These are phyloP conservation scores for Dendrocincla tyrannina DNA, from an alignment of 2,797 vertebrate genomes.

Conservation along the genomic window DNA sequence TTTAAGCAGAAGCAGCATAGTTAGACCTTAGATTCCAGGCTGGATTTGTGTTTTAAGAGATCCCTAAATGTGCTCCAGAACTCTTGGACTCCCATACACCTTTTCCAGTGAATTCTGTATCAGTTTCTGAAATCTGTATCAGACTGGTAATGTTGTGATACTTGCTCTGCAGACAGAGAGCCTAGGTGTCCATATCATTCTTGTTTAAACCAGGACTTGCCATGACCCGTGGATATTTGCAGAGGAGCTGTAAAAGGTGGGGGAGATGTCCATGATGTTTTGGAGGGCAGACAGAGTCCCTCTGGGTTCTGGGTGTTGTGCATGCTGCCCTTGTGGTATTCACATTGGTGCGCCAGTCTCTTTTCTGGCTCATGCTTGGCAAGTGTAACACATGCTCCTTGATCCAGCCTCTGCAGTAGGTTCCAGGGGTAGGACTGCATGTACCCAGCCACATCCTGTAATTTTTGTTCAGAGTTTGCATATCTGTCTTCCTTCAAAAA, in stretches of 20 bases:
- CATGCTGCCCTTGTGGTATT: not conserved
- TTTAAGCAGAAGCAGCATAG: not conserved
- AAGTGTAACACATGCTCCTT: accelerated
- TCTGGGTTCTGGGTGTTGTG: not conserved
- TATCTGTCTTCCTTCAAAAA: not conserved
- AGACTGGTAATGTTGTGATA: not conserved
- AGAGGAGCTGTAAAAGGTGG: not conserved
- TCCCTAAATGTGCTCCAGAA: not conserved
- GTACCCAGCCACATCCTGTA: not conserved
- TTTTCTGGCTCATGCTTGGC: not conserved
- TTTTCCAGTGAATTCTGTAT: not conserved
- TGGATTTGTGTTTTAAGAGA: not conserved
- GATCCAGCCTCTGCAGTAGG: not conserved
- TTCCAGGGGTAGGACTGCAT: not conserved
- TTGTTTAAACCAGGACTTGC: not conserved
- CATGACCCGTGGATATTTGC: not conserved
- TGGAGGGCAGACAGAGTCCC: not conserved
- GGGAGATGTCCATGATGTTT: not conserved
- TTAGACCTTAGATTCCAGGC: not conserved
- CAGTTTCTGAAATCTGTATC: not conserved
- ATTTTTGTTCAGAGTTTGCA: not conserved
- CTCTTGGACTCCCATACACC: not conserved
- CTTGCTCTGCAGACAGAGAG: not conserved
- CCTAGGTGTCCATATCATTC: not conserved
- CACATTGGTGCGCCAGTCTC: not conserved